These are phyloP conservation scores for Oreohelix idahoensis DNA, from an alignment of 1,140 invertebrate genomes.

Conservation along the genomic window DNA sequence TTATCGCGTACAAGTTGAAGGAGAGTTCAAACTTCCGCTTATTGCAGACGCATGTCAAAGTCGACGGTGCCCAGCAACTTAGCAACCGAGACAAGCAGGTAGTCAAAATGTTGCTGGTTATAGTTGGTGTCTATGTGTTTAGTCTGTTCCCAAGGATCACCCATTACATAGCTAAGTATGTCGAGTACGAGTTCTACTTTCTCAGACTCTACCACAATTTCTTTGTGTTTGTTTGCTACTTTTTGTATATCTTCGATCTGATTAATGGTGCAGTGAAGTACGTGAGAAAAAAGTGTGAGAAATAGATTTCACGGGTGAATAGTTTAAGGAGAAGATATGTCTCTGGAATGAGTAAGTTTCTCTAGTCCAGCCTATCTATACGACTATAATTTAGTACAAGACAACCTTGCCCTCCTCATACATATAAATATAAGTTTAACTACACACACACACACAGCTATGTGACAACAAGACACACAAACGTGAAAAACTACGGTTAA, in stretches of 20 bases:
- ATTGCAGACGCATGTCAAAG: background rate
- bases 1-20: constrained; percentile 5
- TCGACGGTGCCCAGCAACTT: background rate
- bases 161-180: constrained; percentile 4
- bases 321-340: too few relatives aligned
- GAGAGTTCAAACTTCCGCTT: constrained; percentile 24
- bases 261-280: background rate
- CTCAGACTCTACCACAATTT: background rate
- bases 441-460: too few relatives aligned
- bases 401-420: too few relatives aligned
- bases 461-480: too few relatives aligned
- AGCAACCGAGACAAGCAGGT: background rate
- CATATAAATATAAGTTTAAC: too few relatives aligned
- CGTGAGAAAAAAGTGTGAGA: too few relatives aligned
- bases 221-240: background rate
- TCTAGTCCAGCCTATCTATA: too few relatives aligned
- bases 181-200: background rate
- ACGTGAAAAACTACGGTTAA: too few relatives aligned
- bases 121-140: background rate
- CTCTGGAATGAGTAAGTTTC: too few relatives aligned
- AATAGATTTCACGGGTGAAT: too few relatives aligned
- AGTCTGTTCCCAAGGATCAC: constrained; percentile 9
- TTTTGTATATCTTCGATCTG: background rate
- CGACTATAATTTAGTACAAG: too few relatives aligned
- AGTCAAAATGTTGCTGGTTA: constrained; percentile 14